phyloP scores from a whole-genome alignment of 1,140 invertebrate species.

The Drosophila santomea region DNA sequence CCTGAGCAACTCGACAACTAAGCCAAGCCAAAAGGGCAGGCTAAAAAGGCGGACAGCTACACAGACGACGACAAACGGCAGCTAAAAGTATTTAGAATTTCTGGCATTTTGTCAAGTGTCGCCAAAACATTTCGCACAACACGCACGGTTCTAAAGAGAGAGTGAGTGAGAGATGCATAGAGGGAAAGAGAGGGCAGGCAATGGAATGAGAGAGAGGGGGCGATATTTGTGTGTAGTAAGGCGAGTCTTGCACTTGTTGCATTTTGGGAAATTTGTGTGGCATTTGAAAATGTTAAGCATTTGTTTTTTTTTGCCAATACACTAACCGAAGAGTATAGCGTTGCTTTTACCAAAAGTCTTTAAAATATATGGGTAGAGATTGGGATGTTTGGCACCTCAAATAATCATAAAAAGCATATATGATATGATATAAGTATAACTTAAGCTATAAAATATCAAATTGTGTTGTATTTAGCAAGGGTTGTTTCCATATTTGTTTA shows the following conservation, averaged over 20 bases:
- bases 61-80: slow-evolving; percentile 64
- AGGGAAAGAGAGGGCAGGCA: background rate
- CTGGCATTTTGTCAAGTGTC: slow-evolving; percentile 84
- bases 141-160: slow-evolving; percentile 31
- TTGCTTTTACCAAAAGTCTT: background rate
- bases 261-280: slow-evolving; percentile 55
- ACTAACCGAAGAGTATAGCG: background rate
- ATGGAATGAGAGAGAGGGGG: background rate
- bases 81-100: slow-evolving; percentile 84
- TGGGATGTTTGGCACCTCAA: too few relatives aligned
- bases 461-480: too few relatives aligned
- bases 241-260: slow-evolving; percentile 71
- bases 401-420: too few relatives aligned
- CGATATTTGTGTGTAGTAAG: slow-evolving; percentile 15
- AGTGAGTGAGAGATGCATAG: background rate
- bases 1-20: slow-evolving; percentile 39
- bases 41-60: slow-evolving; percentile 54
- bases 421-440: too few relatives aligned
- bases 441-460: background rate
- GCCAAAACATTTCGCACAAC: slow-evolving; percentile 79
- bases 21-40: slow-evolving; percentile 52
- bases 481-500: too few relatives aligned
- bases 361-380: background rate
- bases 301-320: slow-evolving; percentile 25
- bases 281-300: slow-evolving; percentile 74